Evolutionary conservation across 2,888 invertebrate species (phyloP), one percentile per base, ranked within the genome.

Genomic region (Agelastica alni): DNA sequence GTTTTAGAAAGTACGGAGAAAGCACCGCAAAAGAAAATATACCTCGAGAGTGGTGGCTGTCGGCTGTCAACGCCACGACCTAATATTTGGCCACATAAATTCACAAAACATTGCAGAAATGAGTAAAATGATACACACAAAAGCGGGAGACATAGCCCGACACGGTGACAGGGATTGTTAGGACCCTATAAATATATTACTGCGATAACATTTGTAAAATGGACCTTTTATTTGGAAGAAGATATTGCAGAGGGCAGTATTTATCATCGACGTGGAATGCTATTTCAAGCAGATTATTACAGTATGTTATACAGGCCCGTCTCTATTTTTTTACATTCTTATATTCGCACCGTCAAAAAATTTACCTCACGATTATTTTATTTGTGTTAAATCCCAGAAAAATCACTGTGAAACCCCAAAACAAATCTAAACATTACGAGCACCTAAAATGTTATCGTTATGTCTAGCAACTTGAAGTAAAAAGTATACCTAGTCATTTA

Each of bases 61-160:
- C 59, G 62, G 64, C 71, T 75, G 74, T 74, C 75, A 75, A 60
- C 66, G 68, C 64, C 72, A 70, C 70, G 63, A 77, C 76, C 77
- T 78, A 79, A 80, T 80, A 80, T 79, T 79, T 73, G 75, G 72
- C 75, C 73, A 79, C 79, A 80, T 80, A 80, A 80, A 80, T 80
- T 80, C 76, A 77, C 76, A 76, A 77, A 78, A 78, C 77, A 77
- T 77, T 74, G 74, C 73, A 74, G 75, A 76, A 78, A 78, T 77
- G 77, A 77, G 75, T 76, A 75, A 76, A 76, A 75, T 71, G 64
- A 61, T 55, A 62, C 52, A 57, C 59, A 61, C 56, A 61, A 56
- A 57, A 61, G 61, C 61, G 58, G 55, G 55, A 57, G 60, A 51
- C 56, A 46, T 53, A 30, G 57, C 53, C 43, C 57, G 53, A 58